These are phyloP conservation scores for Lithophane semibrunnea DNA, from an alignment of 2,888 invertebrate genomes.

Conservation along the genomic window DNA sequence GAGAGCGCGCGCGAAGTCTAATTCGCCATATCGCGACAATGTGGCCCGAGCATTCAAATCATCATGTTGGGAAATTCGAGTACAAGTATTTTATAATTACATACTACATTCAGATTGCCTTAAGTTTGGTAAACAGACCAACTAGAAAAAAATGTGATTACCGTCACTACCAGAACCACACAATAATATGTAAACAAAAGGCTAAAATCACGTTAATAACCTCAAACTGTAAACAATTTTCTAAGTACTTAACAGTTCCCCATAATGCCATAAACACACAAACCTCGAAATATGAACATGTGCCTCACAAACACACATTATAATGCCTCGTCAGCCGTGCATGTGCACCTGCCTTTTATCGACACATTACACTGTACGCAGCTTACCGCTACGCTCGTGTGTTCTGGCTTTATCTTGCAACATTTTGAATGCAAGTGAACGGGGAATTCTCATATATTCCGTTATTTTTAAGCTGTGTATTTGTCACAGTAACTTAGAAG, in stretches of 20 bases:
- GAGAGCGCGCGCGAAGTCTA: too few species aligned
- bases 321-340: slow-evolving; percentile 21
- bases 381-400: slow-evolving; percentile 32
- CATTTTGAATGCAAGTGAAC: slow-evolving; percentile 51
- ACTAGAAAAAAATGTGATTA: background rate
- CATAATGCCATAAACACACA: slow-evolving; percentile 32
- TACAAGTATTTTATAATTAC: background rate
- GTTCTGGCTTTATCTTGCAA: slow-evolving; percentile 36
- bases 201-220: slow-evolving; percentile 1
- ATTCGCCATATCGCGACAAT: too few species aligned
- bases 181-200: slow-evolving; percentile 9
- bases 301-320: slow-evolving; percentile 20
- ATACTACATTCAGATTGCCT: background rate
- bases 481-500: background rate
- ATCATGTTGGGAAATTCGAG: background rate
- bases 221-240: slow-evolving; percentile 32
- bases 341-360: slow-evolving; percentile 30
- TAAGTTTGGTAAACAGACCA: background rate
- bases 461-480: slow-evolving; percentile 42
- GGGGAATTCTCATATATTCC: slow-evolving; percentile 24
- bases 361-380: slow-evolving; percentile 31
- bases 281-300: slow-evolving; percentile 27
- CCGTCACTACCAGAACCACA: background rate
- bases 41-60: background rate
- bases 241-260: background rate